Conservation (phyloP, 2,113 vertebrate species). For the Oreochromis spilurus region DNA sequence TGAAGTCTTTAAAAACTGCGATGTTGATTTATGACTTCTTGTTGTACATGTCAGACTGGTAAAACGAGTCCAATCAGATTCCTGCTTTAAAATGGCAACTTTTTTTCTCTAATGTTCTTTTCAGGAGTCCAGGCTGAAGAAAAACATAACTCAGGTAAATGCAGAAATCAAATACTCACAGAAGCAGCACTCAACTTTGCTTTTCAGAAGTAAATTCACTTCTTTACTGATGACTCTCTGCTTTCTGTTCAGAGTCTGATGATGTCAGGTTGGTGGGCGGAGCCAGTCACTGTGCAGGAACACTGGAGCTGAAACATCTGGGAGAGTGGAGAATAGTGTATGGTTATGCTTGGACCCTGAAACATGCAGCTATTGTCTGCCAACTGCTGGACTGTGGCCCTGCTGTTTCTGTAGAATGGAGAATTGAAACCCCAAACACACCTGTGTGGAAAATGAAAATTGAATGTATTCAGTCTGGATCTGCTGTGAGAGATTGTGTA, state of each 20-base stretch:
- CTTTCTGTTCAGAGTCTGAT: not conserved
- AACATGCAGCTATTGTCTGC: not conserved
- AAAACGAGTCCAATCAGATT: not conserved
- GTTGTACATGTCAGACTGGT: too few species aligned
- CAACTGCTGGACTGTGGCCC: not conserved
- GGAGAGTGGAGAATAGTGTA: not conserved
- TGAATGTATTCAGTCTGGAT: not conserved
- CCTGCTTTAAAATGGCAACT: not conserved
- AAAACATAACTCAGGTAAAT: not conserved
- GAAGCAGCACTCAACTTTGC: not conserved
- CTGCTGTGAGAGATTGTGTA: not conserved
- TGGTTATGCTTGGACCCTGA: not conserved
- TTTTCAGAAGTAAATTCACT: not conserved
- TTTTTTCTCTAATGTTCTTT: not conserved
- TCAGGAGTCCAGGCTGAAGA: not conserved
- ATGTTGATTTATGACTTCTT: too few species aligned
- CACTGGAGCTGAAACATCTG: not conserved
- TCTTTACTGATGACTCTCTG: not conserved
- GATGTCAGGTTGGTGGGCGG: not conserved
- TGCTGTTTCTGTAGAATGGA: not conserved
- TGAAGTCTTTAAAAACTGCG: too few species aligned
- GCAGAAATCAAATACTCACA: not conserved
- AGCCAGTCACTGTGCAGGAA: not conserved
- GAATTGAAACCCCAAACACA: fast-evolving
- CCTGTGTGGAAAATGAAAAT: not conserved